A percentile compares a stretch with the other conserved stretches of the same genome.
Conservation (phyloP, 2,113 vertebrate species). For the Alligator sinensis region DNA sequence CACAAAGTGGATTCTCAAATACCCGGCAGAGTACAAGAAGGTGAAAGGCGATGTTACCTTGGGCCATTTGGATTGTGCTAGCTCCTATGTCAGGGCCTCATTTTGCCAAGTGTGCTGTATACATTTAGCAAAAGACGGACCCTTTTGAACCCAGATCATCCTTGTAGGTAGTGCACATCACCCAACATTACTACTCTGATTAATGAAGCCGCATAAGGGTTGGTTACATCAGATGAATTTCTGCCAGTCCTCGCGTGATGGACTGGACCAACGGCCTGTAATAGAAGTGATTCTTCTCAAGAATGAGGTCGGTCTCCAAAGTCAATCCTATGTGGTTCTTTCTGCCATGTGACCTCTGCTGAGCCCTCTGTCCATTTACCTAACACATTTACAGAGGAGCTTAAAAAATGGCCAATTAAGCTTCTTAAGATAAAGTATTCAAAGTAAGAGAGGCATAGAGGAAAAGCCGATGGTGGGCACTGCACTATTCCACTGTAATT, state of each 20-base stretch:
- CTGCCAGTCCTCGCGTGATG: neutral
- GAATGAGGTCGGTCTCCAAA: rapidly evolving
- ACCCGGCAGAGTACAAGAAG: neutral
- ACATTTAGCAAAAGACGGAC: neutral
- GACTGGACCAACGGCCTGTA: neutral
- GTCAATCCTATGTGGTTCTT: neutral
- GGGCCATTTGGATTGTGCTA: neutral
- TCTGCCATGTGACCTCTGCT: neutral
- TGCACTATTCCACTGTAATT: neutral
- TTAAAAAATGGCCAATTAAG: neutral
- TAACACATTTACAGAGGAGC: neutral
- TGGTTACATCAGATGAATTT: neutral
- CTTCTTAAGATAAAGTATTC: neutral
- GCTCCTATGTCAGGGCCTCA: rapidly evolving
- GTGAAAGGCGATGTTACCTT: rapidly evolving
- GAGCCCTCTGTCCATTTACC: neutral
- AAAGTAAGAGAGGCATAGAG: neutral
- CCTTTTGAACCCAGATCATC: neutral
- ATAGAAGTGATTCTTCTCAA: neutral
- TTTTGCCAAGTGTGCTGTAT: neutral
- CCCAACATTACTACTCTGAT: neutral
- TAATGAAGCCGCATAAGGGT: neutral
- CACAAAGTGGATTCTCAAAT: neutral
- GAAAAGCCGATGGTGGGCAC: neutral
- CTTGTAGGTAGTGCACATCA: neutral